Base-by-base conservation (phyloP, 2,113 vertebrate species). In the Acanthisitta chloris region DNA sequence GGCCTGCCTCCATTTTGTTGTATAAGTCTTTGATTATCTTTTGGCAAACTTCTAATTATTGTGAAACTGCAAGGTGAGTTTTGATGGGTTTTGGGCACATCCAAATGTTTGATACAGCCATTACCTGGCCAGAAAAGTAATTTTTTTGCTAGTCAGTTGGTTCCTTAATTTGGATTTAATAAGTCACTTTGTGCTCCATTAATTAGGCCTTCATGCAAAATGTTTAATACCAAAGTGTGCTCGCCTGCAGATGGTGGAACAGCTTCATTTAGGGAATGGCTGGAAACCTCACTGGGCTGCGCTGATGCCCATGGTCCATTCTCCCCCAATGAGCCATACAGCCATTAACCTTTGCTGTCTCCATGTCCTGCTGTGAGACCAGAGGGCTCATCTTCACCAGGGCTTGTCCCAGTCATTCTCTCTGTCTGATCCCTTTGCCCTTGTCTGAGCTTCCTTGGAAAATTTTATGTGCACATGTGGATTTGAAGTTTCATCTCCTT, bases 121-220 rank as follows among this genome's bases (percentile, higher is more conserved):
- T 88, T 96, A 86, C 49, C 69, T 72, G 61, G 43, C 52, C 66
- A 93, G 87, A 93, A 71, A 92, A 66, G 43, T 88, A 76, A 85
- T 31, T 93, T 94, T 92, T 97, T 97, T 91, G 74, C 54, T 88
- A 90, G 77, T 76, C 61, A 94, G n/a, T 95, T 90, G 77, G 85
- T 93, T 45, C 66, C 57, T 89, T 67, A 85, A 88, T 93, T 97
- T 92, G 48, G 48, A 94, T 97, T 97, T 92, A 87, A 67, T 91
- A 92, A 94, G 91, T 81, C 45, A 87, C 85, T 93, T 94, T 92
- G 90, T 95, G 94, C 77, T 96, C 45, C 76, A 81, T 97, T 97
- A 93, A 97, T 96, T 96, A 96, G 65, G 78, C 15, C 48, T 94
- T 91, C 82, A 65, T 92, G 71, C 77, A 95, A 67, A 96, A 92